Base-by-base conservation (phyloP, 2,888 invertebrate genomes). In the Liopterus haemorrhoidalis region DNA sequence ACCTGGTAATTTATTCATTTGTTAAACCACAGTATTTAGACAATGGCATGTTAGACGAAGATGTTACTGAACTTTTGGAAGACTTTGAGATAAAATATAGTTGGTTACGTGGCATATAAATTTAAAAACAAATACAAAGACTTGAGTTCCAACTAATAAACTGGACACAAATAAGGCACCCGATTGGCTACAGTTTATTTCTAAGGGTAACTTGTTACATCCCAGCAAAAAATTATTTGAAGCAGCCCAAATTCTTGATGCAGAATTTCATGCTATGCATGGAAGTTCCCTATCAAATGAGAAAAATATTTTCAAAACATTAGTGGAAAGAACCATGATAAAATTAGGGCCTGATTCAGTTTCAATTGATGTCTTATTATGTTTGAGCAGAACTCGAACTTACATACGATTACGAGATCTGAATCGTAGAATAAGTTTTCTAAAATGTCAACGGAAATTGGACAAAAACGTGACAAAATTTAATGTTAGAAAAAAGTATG, bases 101-200 rank as follows among this genome's bases (percentile, higher is more conserved):
- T 46, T n/a, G 49, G 47, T 15, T 44, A 41, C 28, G 37, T 48
- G 16, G 48, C 49, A n/a, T 49, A 37, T 24, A 47, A 41, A 33
- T 49, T 49, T 33, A 51, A 46, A 28, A 41, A 46, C 28, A 51
- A 49, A 28, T 49, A 40, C 27, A 30, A 20, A 32, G 22, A n/a
- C 47, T 19, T 44, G 41, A 43, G 41, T 21, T 5, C 38, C 47
- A 16, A 38, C 36, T 35, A 15, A 12, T 38, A 49, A 20, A 11
- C n/a, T 47, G 20, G 32, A 46, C 40, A 20, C 22, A 18, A 41
- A 30, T 33, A 47, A 36, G 32, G 24, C 42, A 14, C 46, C 50
- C 28, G 50, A 50, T n/a, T 50, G 49, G 50, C 14, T 50, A 21
- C 42, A 49, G 12, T 15, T 30, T 20, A 43, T 50, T 46, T 50